Evolutionary conservation across 2,113 vertebrate genomes (phyloP), one percentile per base, ranked within the genome.

Genomic region (Ornithorhynchus anatinus): DNA sequence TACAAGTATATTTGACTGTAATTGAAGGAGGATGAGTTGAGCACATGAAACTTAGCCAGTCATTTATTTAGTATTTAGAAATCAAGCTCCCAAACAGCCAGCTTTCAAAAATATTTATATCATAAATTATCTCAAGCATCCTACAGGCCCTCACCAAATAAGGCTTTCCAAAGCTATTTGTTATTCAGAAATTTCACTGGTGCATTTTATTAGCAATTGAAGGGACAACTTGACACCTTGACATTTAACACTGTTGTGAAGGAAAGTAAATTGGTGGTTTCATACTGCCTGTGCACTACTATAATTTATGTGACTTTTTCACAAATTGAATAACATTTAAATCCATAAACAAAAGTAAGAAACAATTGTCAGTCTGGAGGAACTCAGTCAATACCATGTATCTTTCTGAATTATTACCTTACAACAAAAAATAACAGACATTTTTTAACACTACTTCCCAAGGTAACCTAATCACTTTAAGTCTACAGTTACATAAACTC

Each of bases 111-210:
- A 88, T 90, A 87, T 88, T 86, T 91, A 57, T 75, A 68, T 68
- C 79, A 84, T 88, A 91, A 90, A 92, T 89, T 91, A 88, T 82
- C 52, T 84, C 63, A 75, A 86, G 67, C n/a, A 6, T 84, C 66
- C 69, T 73, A 75, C 80, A 72, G 6, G 51, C 38, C 33, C 85
- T 77, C 69, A 72, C 45, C 9, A 69, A 72, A 47, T 68, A 84
- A 84, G 35, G 56, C 11, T 84, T 89, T 84, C 79, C 9, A 48
- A 77, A 81, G 62, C 69, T 20, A 82, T 90, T 85, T 87, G 50
- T 88, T 80, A 82, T 87, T 91, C 84, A 85, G 69, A 89, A 92
- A 91, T 86, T 87, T 86, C 66, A 51, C 42, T 11, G 6, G 69
- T 42, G 80, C 19, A 59, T 89, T 90, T 75, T 86, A 84, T 87